Conservation (phyloP, 2,797 vertebrate genomes). For the Enteromius afrohamiltoni region DNA sequence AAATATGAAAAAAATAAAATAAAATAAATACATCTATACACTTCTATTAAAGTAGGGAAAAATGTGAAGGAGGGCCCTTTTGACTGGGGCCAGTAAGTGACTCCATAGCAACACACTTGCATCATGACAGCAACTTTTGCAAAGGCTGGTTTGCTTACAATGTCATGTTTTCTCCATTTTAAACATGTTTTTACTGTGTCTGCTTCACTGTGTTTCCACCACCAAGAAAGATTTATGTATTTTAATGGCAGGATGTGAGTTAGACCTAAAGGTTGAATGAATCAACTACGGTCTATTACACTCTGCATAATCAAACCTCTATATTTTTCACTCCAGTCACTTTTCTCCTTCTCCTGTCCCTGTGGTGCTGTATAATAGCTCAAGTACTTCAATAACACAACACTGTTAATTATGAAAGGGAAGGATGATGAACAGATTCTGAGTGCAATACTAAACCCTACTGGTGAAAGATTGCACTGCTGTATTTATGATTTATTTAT, state of each 20-base stretch:
- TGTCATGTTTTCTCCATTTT: background rate
- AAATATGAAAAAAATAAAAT: background rate
- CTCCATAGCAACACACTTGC: background rate
- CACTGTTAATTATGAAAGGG: conserved; percentile 16
- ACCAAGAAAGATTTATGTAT: conserved; percentile 7
- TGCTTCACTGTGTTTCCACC: background rate
- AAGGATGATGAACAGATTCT: background rate
- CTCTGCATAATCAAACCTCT: conserved; percentile 11
- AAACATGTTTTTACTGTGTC: background rate
- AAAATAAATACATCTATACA: background rate
- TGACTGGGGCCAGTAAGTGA: background rate
- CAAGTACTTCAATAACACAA: background rate
- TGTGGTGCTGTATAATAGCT: conserved; percentile 19
- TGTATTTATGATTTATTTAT: conserved; percentile 22
- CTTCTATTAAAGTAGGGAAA: background rate
- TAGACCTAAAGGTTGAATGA: conserved; percentile 16
- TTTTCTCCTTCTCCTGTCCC: conserved; percentile 3
- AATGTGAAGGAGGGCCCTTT: background rate
- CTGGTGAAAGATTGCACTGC: conserved; percentile 12
- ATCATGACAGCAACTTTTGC: background rate
- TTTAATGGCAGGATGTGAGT: conserved; percentile 7
- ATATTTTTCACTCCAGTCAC: conserved; percentile 8
- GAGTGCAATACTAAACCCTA: background rate
- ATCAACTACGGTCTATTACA: background rate
- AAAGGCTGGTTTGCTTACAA: background rate